phyloP scores from a whole-genome alignment of 1,140 invertebrate species.

The Ephestia elutella region DNA sequence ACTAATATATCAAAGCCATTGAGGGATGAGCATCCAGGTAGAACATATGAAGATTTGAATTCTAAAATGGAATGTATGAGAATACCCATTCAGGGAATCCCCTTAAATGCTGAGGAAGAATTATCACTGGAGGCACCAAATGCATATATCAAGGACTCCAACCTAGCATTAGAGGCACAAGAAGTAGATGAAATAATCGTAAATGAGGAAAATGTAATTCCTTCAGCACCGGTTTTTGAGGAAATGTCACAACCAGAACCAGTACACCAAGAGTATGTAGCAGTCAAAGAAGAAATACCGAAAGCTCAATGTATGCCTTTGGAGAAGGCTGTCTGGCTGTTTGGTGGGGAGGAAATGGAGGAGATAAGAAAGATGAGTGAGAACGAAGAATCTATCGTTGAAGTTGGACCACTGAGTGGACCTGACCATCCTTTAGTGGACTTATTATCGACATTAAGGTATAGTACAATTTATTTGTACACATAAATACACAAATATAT shows the following conservation, averaged over 20 bases:
- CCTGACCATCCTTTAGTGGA: slow-evolving; percentile 62
- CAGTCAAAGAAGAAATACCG: slow-evolving; percentile 14
- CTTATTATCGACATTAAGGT: slow-evolving; percentile 57
- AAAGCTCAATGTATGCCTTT: slow-evolving; percentile 46
- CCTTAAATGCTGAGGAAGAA: slow-evolving; percentile 3
- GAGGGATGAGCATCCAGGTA: neutral
- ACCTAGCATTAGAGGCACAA: neutral
- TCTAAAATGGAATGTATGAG: slow-evolving; percentile 18
- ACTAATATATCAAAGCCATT: neutral
- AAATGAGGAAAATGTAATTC: slow-evolving; percentile 23
- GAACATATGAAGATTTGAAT: slow-evolving; percentile 19
- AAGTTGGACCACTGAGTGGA: slow-evolving; percentile 43
- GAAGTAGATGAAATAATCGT: neutral
- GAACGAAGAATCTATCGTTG: slow-evolving; percentile 51
- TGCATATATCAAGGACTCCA: slow-evolving; percentile 12
- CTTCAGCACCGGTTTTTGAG: slow-evolving; percentile 53
- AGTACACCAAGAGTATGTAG: slow-evolving; percentile 6
- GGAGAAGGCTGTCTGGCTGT: slow-evolving; percentile 47
- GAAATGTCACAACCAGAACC: slow-evolving; percentile 19
- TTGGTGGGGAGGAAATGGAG: slow-evolving; percentile 49
- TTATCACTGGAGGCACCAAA: neutral
- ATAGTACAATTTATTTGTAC: neutral
- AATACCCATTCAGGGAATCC: slow-evolving; percentile 11
- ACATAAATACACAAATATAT: too few relatives aligned
- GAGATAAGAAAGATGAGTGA: slow-evolving; percentile 51